Percentiles rank a stretch among this genome's conserved stretches.
phyloP scores from a whole-genome alignment of 2,888 invertebrate species.

The Drosophila subquinaria region DNA sequence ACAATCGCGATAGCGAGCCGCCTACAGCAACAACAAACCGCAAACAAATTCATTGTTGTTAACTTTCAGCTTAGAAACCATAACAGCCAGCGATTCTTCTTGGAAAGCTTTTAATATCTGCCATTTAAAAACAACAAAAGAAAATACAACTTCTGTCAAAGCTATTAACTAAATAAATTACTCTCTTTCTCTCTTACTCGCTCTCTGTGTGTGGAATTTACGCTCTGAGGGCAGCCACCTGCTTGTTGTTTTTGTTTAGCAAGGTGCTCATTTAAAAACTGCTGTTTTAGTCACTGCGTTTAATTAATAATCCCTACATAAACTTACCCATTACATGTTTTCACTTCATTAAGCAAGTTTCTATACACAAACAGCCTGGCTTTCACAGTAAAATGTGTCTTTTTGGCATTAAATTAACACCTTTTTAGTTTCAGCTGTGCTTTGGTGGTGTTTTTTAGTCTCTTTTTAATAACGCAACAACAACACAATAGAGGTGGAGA shows the following conservation, averaged over 20 bases:
- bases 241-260: conserved; percentile 44
- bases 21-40: conserved; percentile 4
- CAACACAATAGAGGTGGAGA: background rate
- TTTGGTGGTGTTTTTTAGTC: background rate
- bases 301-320: conserved; percentile 9
- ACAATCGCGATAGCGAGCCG: conserved; percentile 13
- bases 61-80: conserved; percentile 14
- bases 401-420: conserved; percentile 3
- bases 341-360: conserved; percentile 38
- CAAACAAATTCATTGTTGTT: conserved; percentile 14
- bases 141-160: background rate
- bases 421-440: conserved; percentile 29
- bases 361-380: conserved; percentile 16
- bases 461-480: background rate
- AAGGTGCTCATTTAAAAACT: conserved; percentile 21
- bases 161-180: background rate
- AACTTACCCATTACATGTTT: conserved; percentile 49
- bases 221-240: conserved; percentile 13
- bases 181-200: background rate
- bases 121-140: conserved; percentile 9
- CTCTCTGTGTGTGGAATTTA: background rate
- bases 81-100: conserved; percentile 2
- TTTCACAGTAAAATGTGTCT: background rate
- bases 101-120: background rate
- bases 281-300: conserved; percentile 2